Conservation (phyloP, 2,113 vertebrate genomes). For the Ifrita kowaldi region DNA sequence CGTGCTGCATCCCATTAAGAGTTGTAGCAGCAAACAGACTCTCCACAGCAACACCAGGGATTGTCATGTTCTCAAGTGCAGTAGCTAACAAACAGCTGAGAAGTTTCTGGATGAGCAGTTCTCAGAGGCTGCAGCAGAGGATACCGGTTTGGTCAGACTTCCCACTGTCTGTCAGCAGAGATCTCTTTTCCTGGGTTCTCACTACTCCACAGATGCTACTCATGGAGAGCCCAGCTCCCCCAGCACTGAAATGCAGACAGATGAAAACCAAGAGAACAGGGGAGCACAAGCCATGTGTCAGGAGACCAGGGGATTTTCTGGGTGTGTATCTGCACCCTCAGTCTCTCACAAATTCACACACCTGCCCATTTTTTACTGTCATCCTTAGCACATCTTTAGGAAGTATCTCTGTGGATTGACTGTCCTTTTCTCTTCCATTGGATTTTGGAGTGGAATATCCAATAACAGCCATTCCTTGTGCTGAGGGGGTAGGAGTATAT, state of each 20-base stretch:
- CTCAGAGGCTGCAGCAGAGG: background rate
- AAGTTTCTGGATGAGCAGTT: slow-evolving; percentile 43
- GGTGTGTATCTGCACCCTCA: background rate
- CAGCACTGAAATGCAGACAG: background rate
- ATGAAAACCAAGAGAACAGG: background rate
- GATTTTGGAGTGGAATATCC: background rate
- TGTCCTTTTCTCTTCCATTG: background rate
- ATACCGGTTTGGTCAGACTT: background rate
- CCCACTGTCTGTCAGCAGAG: background rate
- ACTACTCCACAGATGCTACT: background rate
- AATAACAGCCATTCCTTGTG: background rate
- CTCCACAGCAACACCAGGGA: slow-evolving; percentile 30
- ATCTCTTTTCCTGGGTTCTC: background rate
- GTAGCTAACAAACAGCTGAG: background rate
- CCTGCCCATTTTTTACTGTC: background rate
- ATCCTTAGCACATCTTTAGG: background rate
- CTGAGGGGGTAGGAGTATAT: background rate
- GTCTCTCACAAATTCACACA: background rate
- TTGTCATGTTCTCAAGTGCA: slow-evolving; percentile 26
- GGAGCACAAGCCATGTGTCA: background rate
- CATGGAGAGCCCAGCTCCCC: background rate
- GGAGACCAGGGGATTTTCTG: background rate
- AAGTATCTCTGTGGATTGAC: background rate
- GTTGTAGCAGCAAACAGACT: slow-evolving; percentile 7
- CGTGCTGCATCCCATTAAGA: slow-evolving; percentile 18